Evolutionary conservation across 1,140 invertebrate genomes (phyloP), one percentile per base, ranked within the genome.

Genomic region (Proctacanthus coquilletti): DNA sequence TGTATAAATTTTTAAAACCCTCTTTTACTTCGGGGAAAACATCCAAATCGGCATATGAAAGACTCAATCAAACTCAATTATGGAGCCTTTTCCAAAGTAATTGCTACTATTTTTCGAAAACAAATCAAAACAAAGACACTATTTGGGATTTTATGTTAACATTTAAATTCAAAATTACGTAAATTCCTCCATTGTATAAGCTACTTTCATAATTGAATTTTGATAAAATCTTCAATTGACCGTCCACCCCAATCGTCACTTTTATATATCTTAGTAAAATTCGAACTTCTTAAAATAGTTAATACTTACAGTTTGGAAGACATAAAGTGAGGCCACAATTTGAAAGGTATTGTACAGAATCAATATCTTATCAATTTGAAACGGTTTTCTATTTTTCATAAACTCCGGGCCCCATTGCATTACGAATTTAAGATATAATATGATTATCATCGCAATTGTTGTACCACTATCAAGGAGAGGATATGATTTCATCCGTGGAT

Each of bases 361-460:
- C 43, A 86, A 68, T 30, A 75, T 43, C 31, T 68, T 58, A 32
- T 77, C 66, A 18, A 87, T 66, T 38, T 80, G 61, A 51, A 80
- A 79, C 15, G 83, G 75, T 57, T 79, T 72, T 46, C 77, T 64
- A 55, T 82, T 74, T 49, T 78, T 73, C 83, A 87, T 87, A 37
- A 79, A 48, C 50, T 61, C 69, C 31, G 80, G 81, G 39, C 83
- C 83, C 32, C 23, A 25, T 6, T 25, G 6, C 6, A 25, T 6
- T 8, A 25, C 23, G n/a, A 25, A 25, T 25, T 25, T 25, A 8
- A 25, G n/a, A 25, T 25, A 25, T 25, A 25, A 25, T 8, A 25
- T 8, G 6, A 25, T 25, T 8, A 25, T 8, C n/a, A 25, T 25
- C 6, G n/a, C 6, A 25, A 25, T n/a, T 25, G 23, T 6, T 25